Evolutionary conservation across 2,888 invertebrate genomes (phyloP).

Genomic region (Lasius fuliginosus): DNA sequence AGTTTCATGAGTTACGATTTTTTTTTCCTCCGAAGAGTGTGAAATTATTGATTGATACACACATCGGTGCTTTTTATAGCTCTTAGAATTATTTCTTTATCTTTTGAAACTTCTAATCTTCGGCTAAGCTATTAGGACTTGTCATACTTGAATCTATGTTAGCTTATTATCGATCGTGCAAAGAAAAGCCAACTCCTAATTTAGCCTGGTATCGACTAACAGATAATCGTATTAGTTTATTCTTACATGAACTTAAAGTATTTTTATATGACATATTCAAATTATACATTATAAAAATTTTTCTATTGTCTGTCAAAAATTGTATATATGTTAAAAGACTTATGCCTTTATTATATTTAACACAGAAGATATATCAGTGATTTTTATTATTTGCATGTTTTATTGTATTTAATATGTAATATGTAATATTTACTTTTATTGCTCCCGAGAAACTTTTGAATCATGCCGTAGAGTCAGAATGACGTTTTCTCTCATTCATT

Average conservation of each 20-base stretch:
- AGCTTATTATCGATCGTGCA: not conserved
- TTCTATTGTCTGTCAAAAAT: not conserved
- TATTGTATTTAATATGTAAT: not conserved
- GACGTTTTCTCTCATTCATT: conserved; percentile 11
- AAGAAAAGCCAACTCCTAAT: conserved; percentile 6
- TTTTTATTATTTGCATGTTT: conserved; percentile 8
- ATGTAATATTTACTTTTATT: not conserved
- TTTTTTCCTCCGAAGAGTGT: not conserved
- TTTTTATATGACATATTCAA: not conserved
- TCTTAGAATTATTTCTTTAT: not conserved
- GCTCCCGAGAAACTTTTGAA: not conserved
- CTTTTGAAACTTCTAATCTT: not conserved
- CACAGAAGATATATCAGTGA: not conserved
- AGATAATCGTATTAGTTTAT: conserved; percentile 11
- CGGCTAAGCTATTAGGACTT: not conserved
- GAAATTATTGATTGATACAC: not conserved
- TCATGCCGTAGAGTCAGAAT: not conserved
- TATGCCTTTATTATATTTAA: not conserved
- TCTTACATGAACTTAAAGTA: not conserved
- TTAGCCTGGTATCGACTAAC: conserved; percentile 8
- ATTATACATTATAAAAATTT: not conserved
- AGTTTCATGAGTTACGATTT: not conserved
- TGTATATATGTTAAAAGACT: not conserved
- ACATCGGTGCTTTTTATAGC: not conserved
- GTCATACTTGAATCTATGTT: not conserved